Evolutionary conservation across 2,797 vertebrate genomes (phyloP), one percentile per base, ranked within the genome.

Genomic region (Danionella dracula): DNA sequence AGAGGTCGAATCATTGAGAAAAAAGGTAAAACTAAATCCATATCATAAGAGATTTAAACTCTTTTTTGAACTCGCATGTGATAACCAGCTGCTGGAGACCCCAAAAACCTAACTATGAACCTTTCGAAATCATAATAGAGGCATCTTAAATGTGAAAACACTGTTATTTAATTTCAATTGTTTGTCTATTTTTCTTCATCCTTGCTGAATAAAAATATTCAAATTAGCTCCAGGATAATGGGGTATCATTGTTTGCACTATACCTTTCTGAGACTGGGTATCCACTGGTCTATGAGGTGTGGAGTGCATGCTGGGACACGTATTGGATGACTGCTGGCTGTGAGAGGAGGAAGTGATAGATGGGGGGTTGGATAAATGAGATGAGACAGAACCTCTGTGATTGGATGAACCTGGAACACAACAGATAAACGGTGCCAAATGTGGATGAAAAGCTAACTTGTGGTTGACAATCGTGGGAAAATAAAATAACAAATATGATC

Each of bases 201-300:
- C 6, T 51, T 12, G 15, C 15, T 32, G 16, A 34, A 19, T 12
- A 19, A 51, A 34, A 8, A 9, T 4, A 15, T 31, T 16, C 0
- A 6, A n/a, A n/a, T n/a, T n/a, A n/a, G n/a, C n/a, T n/a, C n/a
- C n/a, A n/a, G n/a, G n/a, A n/a, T n/a, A n/a, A n/a, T n/a, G n/a
- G n/a, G n/a, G n/a, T n/a, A n/a, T n/a, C n/a, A n/a, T n/a, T n/a
- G n/a, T n/a, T n/a, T 27, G 23, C 23, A 27, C 6, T 3, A 27
- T 88, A 90, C 89, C 89, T 90, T 86, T 83, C 46, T 70, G 79
- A 76, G 82, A 65, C 35, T 70, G 83, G 77, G 68, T 57, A 27
- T 84, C 77, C 45, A 72, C 56, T 31, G 73, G 40, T 9, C 27
- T 75, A 49, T 71, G 82, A 34, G 84, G 85, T 23, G 82, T 80